These are phyloP conservation scores for Microcebus murinus DNA, from an alignment of 2,113 vertebrate species.

Conservation along the genomic window DNA sequence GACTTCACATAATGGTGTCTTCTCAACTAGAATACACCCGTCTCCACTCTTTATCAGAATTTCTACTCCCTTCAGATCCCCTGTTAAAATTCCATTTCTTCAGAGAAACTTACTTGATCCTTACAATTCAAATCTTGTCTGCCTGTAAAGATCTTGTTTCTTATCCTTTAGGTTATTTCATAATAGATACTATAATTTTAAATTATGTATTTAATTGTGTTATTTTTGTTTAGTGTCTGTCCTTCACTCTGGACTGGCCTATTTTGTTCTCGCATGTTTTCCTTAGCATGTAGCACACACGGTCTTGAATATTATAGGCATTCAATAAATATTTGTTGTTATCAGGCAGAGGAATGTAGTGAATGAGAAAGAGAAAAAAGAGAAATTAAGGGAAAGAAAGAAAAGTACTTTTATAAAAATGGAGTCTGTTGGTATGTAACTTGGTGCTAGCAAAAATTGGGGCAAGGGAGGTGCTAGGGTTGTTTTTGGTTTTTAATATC, in stretches of 20 bases:
- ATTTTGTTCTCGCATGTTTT: constrained; percentile 43
- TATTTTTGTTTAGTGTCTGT: not conserved
- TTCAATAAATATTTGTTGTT: constrained; percentile 67
- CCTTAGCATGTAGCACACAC: not conserved
- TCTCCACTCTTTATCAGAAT: not conserved
- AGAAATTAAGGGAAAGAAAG: constrained; percentile 59
- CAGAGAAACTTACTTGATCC: not conserved
- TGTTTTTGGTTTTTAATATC: not conserved
- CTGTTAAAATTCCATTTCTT: constrained; percentile 37
- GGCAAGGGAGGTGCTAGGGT: not conserved
- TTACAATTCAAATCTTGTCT: constrained; percentile 16
- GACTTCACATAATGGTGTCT: not conserved
- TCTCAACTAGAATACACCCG: not conserved
- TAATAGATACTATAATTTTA: constrained; percentile 4
- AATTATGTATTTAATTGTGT: constrained; percentile 5
- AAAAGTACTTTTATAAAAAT: constrained; percentile 62
- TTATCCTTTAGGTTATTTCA: not conserved
- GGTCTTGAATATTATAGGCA: not conserved
- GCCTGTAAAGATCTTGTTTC: not conserved
- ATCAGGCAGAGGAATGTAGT: constrained; percentile 8
- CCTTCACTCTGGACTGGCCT: not conserved
- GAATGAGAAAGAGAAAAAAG: constrained; percentile 56
- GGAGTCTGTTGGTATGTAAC: constrained; percentile 24
- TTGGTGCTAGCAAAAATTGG: not conserved
- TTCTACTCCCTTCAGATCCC: not conserved